Percentiles rank a stretch among this genome's conserved stretches.
Conservation (phyloP, 2,888 invertebrate genomes). For the Callimorpha dominula region DNA sequence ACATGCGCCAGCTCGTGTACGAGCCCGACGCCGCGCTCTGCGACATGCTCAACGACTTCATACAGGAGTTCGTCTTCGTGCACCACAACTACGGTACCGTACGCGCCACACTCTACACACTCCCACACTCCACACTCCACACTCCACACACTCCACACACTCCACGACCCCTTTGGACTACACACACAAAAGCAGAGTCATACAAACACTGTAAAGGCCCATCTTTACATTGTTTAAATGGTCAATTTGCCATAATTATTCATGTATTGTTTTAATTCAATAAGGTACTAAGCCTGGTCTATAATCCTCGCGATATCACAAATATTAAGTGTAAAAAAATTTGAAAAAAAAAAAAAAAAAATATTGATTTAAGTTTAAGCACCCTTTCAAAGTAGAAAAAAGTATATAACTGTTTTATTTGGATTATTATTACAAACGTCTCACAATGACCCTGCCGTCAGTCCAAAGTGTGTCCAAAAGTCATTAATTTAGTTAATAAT, state of each 20-base stretch:
- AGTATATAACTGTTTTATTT: too few species aligned
- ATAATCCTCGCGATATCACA: too few species aligned
- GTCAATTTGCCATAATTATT: too few species aligned
- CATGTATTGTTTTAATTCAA: neutral
- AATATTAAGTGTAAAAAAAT: too few species aligned
- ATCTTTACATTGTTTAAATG: neutral
- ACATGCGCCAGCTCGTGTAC: conserved; percentile 89
- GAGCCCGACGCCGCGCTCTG: conserved; percentile 93
- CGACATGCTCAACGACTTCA: conserved; percentile 94
- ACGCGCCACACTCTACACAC: neutral
- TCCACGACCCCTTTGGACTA: neutral
- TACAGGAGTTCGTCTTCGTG: conserved; percentile 97
- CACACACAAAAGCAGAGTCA: too few species aligned
- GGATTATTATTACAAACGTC: too few species aligned
- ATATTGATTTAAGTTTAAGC: too few species aligned
- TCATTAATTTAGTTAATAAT: neutral
- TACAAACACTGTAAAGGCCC: neutral
- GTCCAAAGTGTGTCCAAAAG: neutral
- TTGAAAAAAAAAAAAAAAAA: too few species aligned
- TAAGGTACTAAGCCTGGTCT: neutral
- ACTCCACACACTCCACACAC: neutral
- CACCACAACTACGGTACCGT: conserved; percentile 94
- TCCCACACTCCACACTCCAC: neutral
- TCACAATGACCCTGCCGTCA: neutral
- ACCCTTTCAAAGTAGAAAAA: too few species aligned